Evolutionary conservation across 2,888 invertebrate species (phyloP).

Genomic region (Noctua fimbriata): DNA sequence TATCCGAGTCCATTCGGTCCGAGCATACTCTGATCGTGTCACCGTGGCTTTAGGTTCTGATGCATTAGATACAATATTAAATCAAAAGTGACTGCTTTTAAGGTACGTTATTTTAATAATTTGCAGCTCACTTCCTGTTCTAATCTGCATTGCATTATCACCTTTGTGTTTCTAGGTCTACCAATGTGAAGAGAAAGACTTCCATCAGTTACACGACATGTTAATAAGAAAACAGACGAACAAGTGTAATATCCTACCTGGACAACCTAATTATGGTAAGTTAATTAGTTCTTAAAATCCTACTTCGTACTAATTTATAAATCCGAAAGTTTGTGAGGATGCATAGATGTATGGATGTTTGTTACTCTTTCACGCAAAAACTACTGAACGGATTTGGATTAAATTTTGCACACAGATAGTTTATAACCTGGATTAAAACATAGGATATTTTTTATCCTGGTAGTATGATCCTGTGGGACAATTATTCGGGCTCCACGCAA

Average conservation of each 20-base stretch:
- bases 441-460: too few relatives aligned
- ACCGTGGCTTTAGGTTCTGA: not conserved
- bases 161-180: slow-evolving; percentile 91
- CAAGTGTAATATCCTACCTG: slow-evolving; percentile 95
- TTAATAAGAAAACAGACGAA: slow-evolving; percentile 95
- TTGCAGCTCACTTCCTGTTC: not conserved
- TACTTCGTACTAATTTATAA: too few relatives aligned
- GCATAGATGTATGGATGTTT: too few relatives aligned
- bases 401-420: too few relatives aligned
- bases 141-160: not conserved
- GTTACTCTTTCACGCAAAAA: too few relatives aligned
- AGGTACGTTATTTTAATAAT: not conserved
- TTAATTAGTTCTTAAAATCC: slow-evolving; percentile 39
- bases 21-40: too few relatives aligned
- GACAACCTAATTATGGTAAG: slow-evolving; percentile 96
- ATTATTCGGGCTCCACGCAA: too few relatives aligned
- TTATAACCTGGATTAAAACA: too few relatives aligned
- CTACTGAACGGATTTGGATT: too few relatives aligned
- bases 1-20: too few relatives aligned
- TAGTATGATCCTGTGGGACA: too few relatives aligned
- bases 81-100: not conserved
- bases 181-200: slow-evolving; percentile 97
- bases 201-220: slow-evolving; percentile 96
- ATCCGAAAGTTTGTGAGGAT: too few relatives aligned
- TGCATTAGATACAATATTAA: not conserved